phyloP scores from a whole-genome alignment of 2,113 vertebrate genomes.

The Anguilla rostrata region DNA sequence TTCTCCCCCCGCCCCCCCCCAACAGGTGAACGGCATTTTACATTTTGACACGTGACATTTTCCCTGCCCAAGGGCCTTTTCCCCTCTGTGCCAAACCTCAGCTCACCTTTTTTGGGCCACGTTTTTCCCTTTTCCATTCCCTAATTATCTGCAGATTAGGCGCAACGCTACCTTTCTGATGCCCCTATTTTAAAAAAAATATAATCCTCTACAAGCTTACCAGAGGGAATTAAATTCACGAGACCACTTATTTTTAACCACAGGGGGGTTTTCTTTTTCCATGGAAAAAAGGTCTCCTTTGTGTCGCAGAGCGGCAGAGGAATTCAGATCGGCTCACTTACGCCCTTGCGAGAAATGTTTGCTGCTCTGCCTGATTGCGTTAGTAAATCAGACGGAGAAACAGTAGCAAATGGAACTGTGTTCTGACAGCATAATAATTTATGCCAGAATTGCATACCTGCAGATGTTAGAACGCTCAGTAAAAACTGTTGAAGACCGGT shows the following conservation, averaged over 20 bases:
- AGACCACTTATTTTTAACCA: constrained; percentile 38
- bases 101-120: constrained; percentile 19
- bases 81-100: not conserved
- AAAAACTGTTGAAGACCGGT: not conserved
- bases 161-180: constrained; percentile 56
- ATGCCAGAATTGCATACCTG: not conserved
- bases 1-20: not conserved
- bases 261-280: not conserved
- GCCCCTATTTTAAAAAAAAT: constrained; percentile 54
- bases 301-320: not conserved
- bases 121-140: constrained; percentile 46
- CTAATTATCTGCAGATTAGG: constrained; percentile 70
- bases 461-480: not conserved
- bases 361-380: not conserved
- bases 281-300: not conserved
- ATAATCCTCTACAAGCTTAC: constrained; percentile 38
- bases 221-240: constrained; percentile 44
- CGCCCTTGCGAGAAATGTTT: not conserved
- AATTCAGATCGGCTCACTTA: not conserved
- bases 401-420: not conserved
- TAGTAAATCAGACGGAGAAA: not conserved
- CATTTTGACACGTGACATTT: not conserved
- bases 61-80: constrained; percentile 1
- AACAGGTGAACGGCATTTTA: constrained; percentile 20
- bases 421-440: not conserved